phyloP scores from a whole-genome alignment of 1,140 invertebrate genomes.

The Pseudomyrmex cubaensis region DNA sequence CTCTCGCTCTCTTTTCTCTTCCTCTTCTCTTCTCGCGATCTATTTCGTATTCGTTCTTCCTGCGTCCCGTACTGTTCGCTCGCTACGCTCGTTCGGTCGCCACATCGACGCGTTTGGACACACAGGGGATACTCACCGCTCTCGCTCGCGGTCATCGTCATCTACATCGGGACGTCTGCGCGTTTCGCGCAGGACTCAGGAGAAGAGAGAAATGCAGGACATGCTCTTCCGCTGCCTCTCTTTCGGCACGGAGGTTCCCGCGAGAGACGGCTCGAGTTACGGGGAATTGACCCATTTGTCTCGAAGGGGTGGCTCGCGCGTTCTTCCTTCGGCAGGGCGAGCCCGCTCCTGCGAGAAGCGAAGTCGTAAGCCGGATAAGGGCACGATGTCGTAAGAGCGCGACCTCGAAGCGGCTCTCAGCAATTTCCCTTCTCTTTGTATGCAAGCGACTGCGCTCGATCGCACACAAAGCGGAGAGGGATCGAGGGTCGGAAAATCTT shows the following conservation, averaged over 20 bases:
- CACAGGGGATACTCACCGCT: constrained; percentile 44
- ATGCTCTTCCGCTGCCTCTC: neutral
- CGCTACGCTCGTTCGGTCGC: constrained; percentile 56
- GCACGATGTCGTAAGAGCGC: constrained; percentile 42
- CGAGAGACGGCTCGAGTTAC: constrained; percentile 53
- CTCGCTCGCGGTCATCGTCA: neutral
- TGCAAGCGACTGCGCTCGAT: constrained; percentile 51
- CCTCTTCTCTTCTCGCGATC: constrained; percentile 42
- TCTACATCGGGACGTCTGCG: constrained; percentile 63
- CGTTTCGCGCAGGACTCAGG: constrained; percentile 29
- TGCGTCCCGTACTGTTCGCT: constrained; percentile 38
- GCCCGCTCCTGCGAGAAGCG: constrained; percentile 27
- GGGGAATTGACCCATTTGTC: constrained; percentile 63
- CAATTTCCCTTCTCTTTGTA: constrained; percentile 58
- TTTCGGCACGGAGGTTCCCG: constrained; percentile 16
- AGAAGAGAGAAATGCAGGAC: constrained; percentile 13
- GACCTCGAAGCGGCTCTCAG: constrained; percentile 39
- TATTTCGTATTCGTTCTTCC: constrained; percentile 52
- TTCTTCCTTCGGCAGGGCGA: constrained; percentile 22
- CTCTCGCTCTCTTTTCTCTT: constrained; percentile 15
- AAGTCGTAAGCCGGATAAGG: constrained; percentile 55
- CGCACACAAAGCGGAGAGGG: constrained; percentile 27
- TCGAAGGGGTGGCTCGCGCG: constrained; percentile 29
- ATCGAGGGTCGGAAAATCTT: constrained; percentile 51
- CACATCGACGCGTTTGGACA: constrained; percentile 71